A percentile compares a stretch with the other conserved stretches of the same genome.
Evolutionary conservation across 1,140 invertebrate genomes (phyloP).

Genomic region (Drosophila nigrodunni): DNA sequence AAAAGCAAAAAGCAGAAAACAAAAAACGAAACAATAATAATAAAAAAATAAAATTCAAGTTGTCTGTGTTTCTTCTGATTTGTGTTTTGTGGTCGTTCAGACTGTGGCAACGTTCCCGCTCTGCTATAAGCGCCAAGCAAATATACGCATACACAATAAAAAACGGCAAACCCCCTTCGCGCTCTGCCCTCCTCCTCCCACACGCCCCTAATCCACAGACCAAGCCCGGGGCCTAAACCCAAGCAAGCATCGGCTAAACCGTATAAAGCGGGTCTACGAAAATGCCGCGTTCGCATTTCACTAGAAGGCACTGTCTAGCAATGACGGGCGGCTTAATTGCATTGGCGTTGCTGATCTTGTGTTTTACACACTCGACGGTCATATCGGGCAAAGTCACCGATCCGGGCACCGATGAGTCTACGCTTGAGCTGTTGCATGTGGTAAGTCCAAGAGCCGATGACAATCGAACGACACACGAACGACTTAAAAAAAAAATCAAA

Average conservation of each 20-base stretch:
- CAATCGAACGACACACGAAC: background rate
- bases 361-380: conserved; percentile 64
- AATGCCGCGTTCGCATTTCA: conserved; percentile 82
- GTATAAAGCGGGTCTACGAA: conserved; percentile 67
- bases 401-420: conserved; percentile 73
- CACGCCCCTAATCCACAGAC: background rate
- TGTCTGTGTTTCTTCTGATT: conserved; percentile 41
- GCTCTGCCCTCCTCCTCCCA: background rate
- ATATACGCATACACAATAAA: conserved; percentile 23
- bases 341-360: conserved; percentile 70
- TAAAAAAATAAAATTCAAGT: conserved; percentile 33
- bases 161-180: background rate
- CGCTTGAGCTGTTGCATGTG: conserved; percentile 80
- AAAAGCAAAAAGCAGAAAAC: conserved; percentile 23
- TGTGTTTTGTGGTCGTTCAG: conserved; percentile 23
- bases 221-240: conserved; percentile 23
- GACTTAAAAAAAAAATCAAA: conserved; percentile 14
- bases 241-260: conserved; percentile 41
- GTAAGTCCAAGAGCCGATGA: conserved; percentile 58
- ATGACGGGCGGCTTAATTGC: conserved; percentile 78
- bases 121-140: conserved; percentile 19
- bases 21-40: conserved; percentile 26
- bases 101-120: conserved; percentile 29
- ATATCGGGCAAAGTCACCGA: conserved; percentile 64
- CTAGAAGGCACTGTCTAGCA: conserved; percentile 75